Evolutionary conservation across 2,797 vertebrate species (phyloP), one percentile per base, ranked within the genome.

Genomic region (Vespertilio murinus): DNA sequence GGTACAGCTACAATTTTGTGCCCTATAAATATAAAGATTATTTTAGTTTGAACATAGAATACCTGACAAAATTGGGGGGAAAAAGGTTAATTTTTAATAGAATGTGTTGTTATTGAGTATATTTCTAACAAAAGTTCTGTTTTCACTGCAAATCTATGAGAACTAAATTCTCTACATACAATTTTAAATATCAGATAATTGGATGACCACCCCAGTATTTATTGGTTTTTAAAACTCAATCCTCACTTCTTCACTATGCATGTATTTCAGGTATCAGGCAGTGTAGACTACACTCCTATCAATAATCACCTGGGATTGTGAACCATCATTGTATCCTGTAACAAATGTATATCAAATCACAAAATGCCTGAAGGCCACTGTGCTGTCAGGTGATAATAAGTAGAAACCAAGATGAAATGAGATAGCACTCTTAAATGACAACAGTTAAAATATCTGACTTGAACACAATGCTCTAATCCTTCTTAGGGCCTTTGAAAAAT

Each of bases 111-210:
- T 88, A 47, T 11, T 40, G 59, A 61, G 2, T 64, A 20, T 45
- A 79, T 84, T 89, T 86, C 45, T 94, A 20, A 81, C 25, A 81
- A 33, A 91, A 84, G 40, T 61, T 84, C 61, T 49, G 47, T 49
- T 49, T 49, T 49, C 47, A 49, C 47, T 49, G 47, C 13, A 49
- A 49, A 49, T 49, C 47, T 42, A 42, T 49, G 47, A 49, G 47
- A 49, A 49, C 47, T 49, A 49, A 49, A 88, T 61, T 28, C 33
- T 40, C 16, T 54, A 52, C 30, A 64, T 47, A 65, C 7, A 69
- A 69, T 61, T 92, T 33, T 88, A 81, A 52, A 49, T 23, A 91
- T 38, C n/a, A 65, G 49, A 52, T 88, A 74, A 70, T 1, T 70
- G 59, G 52, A 14, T 59, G 70, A 33, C 10, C 45, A 10, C 6